Base-by-base conservation (phyloP, 2,888 invertebrate species). In the Nomada fucata region DNA sequence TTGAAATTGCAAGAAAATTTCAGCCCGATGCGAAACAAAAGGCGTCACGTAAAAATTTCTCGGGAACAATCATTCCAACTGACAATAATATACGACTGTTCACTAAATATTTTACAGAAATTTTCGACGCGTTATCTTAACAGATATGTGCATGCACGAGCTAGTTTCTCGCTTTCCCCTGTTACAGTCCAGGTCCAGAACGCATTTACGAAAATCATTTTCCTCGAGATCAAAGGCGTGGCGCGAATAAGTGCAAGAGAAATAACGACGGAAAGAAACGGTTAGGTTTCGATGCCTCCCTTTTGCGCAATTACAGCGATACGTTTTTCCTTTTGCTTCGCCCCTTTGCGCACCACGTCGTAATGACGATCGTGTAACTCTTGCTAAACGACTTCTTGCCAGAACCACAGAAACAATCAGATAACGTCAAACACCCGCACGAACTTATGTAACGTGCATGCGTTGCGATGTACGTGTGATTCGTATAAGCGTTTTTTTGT, bases 341-440 rank as follows among this genome's bases (percentile, higher is more conserved):
- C n/a, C 60, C 42, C 26, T 55, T 73, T 69, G 65, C 55, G 44
- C 55, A 63, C 52, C 75, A 55, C 57, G 59, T 82, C 63, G 71
- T 79, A 82, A 86, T 78, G 77, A 85, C 75, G 79, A 47, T 79
- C 82, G 69, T 82, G 79, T 87, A 87, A 84, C 82, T 87, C 84
- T 87, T 76, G 77, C 70, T 79, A 78, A 84, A 86, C 77, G 84
- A 83, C 79, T 85, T 76, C 84, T 81, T 86, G 67, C 81, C 83
- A 61, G 76, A 59, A 64, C 82, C 73, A 79, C 78, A 65, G 75
- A 81, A 79, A 86, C 79, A 88, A 88, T 88, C 88, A 84, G 88
- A 88, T 88, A 88, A 88, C 79, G 60, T 29, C 69, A 79, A 76
- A 88, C 86, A 85, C 88, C 85, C 84, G 86, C 86, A 70, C 84